Evolutionary conservation across 2,797 vertebrate species (phyloP), one percentile per base, ranked within the genome.

Genomic region (Tenualosa ilisha): DNA sequence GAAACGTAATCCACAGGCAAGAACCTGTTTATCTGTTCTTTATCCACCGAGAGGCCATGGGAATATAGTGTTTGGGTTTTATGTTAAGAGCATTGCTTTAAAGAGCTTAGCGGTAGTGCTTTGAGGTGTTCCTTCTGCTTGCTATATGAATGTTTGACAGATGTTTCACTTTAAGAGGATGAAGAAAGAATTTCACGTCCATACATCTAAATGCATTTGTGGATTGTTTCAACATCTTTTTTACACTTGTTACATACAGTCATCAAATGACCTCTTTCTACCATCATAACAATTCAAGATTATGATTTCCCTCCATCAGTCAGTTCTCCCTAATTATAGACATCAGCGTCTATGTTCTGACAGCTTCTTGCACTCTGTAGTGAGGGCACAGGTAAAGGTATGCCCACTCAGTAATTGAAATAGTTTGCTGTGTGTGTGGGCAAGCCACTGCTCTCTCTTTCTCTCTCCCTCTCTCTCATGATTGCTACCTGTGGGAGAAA

Each of bases 401-500:
- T 8, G 15, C 15, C 15, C 37, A 46, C 20, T 46, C 40, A 20
- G 40, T 79, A 79, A 79, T 43, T 40, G 6, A 22, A 20, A 79
- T 79, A 46, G 37, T 79, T 79, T 79, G 37, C 72, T 43, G 37
- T 22, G 72, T 0, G 8, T 22, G 11, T 17, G 72, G 22, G 37
- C 6, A 31, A 59, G 46, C 65, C 56, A 50, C 56, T 85, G 68
- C 53, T 17, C 3, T 5, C 63, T 26, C 65, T 72, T 26, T 43
- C 40, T 20, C 68, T 43, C 9, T 6, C 68, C 6, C 37, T 40
- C 31, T 20, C 37, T 75, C 72, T 46, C 40, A 81, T 90, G 91
- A 91, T 89, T 37, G 75, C 85, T 86, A 56, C 90, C 90, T 89
- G 84, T 86, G 53, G 85, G 81, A 82, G 85, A 86, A 89, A 86